phyloP scores from a whole-genome alignment of 1,140 invertebrate genomes.

The Sogatella furcifera region DNA sequence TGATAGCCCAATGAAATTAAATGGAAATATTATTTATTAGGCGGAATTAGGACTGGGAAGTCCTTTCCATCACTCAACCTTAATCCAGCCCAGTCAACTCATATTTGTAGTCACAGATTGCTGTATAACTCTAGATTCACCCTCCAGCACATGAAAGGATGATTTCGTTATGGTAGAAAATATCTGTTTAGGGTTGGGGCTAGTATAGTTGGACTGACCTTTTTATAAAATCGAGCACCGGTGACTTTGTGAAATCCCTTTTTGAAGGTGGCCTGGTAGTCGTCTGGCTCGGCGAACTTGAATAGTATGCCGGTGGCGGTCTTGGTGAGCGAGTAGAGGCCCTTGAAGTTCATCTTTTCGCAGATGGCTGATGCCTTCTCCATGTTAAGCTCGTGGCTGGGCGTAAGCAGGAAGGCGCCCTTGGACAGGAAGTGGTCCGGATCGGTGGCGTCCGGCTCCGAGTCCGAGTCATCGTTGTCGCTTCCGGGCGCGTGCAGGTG shows the following conservation, averaged over 20 bases:
- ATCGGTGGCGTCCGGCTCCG: conserved; percentile 23
- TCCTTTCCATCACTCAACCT: too few relatives aligned
- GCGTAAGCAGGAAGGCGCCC: conserved; percentile 69
- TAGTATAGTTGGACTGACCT: conserved; percentile 39
- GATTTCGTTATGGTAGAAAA: too few relatives aligned
- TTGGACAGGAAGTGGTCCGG: conserved; percentile 33
- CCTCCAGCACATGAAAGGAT: too few relatives aligned
- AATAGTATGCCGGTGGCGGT: conserved; percentile 78
- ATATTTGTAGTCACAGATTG: too few relatives aligned
- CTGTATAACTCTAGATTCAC: too few relatives aligned
- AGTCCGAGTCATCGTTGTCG: conserved; percentile 23
- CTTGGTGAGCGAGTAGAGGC: conserved; percentile 71
- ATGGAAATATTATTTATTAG: too few relatives aligned
- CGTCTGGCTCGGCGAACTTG: conserved; percentile 73
- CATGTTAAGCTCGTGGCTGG: conserved; percentile 69
- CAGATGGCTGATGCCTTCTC: conserved; percentile 74
- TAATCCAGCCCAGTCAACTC: too few relatives aligned
- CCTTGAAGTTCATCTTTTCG: conserved; percentile 77
- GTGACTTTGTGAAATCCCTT: conserved; percentile 78
- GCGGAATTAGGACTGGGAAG: too few relatives aligned
- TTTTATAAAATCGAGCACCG: conserved; percentile 62
- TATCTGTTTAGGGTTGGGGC: too few relatives aligned
- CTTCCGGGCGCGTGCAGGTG: not conserved
- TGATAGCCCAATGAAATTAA: too few relatives aligned
- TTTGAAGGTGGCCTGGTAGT: conserved; percentile 72